Base-by-base conservation (phyloP, 2,797 vertebrate genomes). In the Florisuga fusca region DNA sequence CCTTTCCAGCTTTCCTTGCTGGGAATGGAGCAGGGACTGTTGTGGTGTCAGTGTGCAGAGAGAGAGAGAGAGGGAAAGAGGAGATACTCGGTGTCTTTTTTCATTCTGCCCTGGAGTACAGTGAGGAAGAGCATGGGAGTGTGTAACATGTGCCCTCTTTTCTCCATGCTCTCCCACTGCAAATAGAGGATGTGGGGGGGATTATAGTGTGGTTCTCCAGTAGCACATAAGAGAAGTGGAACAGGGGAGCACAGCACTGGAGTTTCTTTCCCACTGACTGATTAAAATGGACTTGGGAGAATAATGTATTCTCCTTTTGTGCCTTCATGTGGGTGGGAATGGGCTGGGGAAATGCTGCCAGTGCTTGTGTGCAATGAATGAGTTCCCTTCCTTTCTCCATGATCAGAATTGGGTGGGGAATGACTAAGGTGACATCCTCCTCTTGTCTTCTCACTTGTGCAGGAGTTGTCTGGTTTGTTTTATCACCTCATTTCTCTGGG, bases 261-360 rank as follows among this genome's bases (percentile, higher is more conserved):
- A 58, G 69, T 75, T 91, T 72, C 29, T 81, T 84, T 86, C 41
- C 84, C 46, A 5, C 50, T 61, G 63, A 61, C 66, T 88, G 36
- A 76, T 78, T 73, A 46, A 89, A 87, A 63, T 53, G 91, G 88
- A 72, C 67, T 23, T 64, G 57, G 66, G 90, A 90, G 38, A 63
- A 72, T 73, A 36, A 93, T 66, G 23, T 55, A 18, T 90, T 71
- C 77, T 68, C 23, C 69, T 92, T 91, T 88, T 88, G 64, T 94
- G 83, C 80, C 93, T 84, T 34, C 6, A 14, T 18, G 87, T 78
- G 89, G 68, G 45, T 87, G 84, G 81, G 74, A 79, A 64, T 8
- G 77, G 55, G 66, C 29, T 33, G 79, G 80, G 71, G 74, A 62
- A 31, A 4, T 0, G 7, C 58, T 89, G 84, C 68, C 48, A 15